A percentile compares a stretch with the other conserved stretches of the same genome.
These are phyloP conservation scores for Graphium colonna DNA, from an alignment of 2,888 invertebrate genomes.

Conservation along the genomic window DNA sequence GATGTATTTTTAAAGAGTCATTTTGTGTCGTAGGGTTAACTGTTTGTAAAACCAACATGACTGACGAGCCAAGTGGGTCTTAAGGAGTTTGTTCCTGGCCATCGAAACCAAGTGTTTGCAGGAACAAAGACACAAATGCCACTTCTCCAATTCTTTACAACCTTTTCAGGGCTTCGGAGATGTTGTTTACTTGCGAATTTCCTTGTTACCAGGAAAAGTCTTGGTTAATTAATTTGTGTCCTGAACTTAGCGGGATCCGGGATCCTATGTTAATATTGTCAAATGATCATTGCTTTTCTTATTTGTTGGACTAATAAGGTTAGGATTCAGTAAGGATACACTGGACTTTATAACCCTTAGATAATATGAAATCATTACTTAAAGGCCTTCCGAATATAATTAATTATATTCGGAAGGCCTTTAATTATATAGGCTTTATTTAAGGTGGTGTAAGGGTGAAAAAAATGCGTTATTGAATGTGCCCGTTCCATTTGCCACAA, in stretches of 20 bases:
- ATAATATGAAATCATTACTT: too few relatives aligned
- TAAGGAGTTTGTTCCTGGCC: constrained; percentile 17
- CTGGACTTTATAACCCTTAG: too few relatives aligned
- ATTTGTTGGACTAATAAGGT: too few relatives aligned
- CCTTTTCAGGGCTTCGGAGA: background rate
- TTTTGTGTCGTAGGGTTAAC: background rate
- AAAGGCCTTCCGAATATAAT: too few relatives aligned
- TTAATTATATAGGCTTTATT: too few relatives aligned
- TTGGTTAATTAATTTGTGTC: background rate
- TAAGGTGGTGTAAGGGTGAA: too few relatives aligned
- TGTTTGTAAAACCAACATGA: background rate
- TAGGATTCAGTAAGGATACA: too few relatives aligned
- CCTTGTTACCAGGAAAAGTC: background rate
- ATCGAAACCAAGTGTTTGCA: background rate
- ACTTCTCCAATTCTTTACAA: constrained; percentile 4
- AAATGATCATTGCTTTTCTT: background rate
- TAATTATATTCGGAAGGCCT: too few relatives aligned
- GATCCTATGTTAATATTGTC: background rate
- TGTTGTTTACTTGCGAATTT: background rate
- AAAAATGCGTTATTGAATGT: too few relatives aligned
- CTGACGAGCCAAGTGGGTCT: constrained; percentile 1
- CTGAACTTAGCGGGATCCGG: background rate
- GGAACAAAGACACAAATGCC: constrained; percentile 13
- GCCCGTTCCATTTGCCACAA: too few relatives aligned
- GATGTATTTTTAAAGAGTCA: background rate